Base-by-base conservation (phyloP, 2,797 vertebrate genomes). In the Chanos chanos region DNA sequence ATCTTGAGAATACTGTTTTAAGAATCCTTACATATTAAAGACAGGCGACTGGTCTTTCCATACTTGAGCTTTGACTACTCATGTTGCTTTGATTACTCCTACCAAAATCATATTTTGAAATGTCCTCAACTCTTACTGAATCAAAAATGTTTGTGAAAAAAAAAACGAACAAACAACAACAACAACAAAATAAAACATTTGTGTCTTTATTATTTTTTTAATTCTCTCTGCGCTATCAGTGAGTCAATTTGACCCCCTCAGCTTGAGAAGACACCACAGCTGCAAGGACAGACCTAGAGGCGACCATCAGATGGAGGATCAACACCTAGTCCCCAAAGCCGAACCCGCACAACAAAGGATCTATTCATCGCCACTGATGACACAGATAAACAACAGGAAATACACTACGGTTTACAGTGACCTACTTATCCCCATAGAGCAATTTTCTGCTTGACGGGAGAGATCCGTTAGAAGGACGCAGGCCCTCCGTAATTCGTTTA, bases 351-450 rank as follows among this genome's bases (percentile, higher is more conserved):
- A 72, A 81, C 77, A 84, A 80, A 77, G 12, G 28, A 73, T 70
- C 51, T 58, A 54, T 64, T 64, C 48, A 15, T 24, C 53, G 44
- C 43, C 57, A 27, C 48, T 16, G 62, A 52, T 49, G 64, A 30
- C 50, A 40, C 1, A 7, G 52, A 69, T 44, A 57, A 59, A 7
- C 53, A 70, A 70, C 67, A 69, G 66, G 71, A 72, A 73, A 41
- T 41, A 25, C 57, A 52, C 72, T 53, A 68, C 68, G 79, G 72
- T 65, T 59, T 49, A 75, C 73, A 69, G 50, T 81, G 82, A 85
- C 82, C 83, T 77, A 83, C 64, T 84, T 83, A 77, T 72, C 62
- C 72, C 4, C 10, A 2, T 51, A 61, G 53, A 6, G 5, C 64
- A 9, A 51, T 69, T 74, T 79, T 76, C 72, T 67, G 61, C 70